These are phyloP conservation scores for Epizoanthus scotinus DNA, from an alignment of 92 coral and sea anemone genomes.

Conservation along the genomic window DNA sequence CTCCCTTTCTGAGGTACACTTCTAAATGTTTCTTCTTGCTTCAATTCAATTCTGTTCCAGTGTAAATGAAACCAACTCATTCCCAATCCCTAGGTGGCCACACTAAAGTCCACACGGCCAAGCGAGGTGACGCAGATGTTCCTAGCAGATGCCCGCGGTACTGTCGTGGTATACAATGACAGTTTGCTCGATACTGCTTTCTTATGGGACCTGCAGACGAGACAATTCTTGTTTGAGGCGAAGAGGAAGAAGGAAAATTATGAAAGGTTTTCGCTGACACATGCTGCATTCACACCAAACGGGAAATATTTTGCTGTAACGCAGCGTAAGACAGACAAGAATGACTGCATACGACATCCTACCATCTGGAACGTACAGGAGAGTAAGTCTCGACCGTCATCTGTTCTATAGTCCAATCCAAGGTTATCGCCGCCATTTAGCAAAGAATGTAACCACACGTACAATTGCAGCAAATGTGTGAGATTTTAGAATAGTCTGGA, in stretches of 20 bases:
- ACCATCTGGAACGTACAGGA: conserved; percentile 65
- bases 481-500: too few relatives aligned
- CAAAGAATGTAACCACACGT: too few relatives aligned
- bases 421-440: too few relatives aligned
- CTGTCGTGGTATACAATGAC: conserved; percentile 58
- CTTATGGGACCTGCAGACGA: conserved; percentile 71
- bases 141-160: conserved; percentile 64
- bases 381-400: conserved; percentile 50
- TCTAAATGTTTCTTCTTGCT: too few relatives aligned
- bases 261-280: conserved; percentile 47
- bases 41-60: too few relatives aligned
- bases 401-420: too few relatives aligned
- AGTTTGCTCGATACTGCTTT: conserved; percentile 52
- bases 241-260: conserved; percentile 49
- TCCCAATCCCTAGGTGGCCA: conserved; percentile 39
- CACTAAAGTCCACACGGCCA: conserved; percentile 48
- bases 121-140: conserved; percentile 55
- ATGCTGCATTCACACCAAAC: conserved; percentile 71
- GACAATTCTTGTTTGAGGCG: conserved; percentile 63
- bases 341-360: conserved; percentile 59
- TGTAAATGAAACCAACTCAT: not conserved
- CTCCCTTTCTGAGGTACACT: too few relatives aligned
- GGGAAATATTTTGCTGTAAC: conserved; percentile 60
- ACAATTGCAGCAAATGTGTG: too few relatives aligned
- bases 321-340: conserved; percentile 48